Percentiles rank a stretch among this genome's conserved stretches.
Conservation (phyloP, 2,888 invertebrate species). For the Chloromyia formosa region DNA sequence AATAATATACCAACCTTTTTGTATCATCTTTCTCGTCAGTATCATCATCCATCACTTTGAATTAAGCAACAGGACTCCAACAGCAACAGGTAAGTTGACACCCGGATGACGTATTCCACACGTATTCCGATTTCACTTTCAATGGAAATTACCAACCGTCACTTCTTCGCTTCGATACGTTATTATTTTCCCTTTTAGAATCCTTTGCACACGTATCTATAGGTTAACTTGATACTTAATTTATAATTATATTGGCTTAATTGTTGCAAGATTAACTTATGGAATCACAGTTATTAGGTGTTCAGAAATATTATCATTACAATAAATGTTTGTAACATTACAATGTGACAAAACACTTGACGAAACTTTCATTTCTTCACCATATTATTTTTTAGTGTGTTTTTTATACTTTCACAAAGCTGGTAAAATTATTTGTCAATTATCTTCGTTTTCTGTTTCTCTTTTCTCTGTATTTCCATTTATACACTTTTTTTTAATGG, state of each 20-base stretch:
- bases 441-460: no score
- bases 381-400: conserved; percentile 16
- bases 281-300: conserved; percentile 36
- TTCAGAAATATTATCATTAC: conserved; percentile 46
- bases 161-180: no score
- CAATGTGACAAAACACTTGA: conserved; percentile 3
- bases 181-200: no score
- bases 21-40: conserved; percentile 85
- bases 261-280: no score
- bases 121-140: no score
- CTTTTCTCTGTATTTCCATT: no score
- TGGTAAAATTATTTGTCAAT: no score
- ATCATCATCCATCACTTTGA: conserved; percentile 76
- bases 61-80: not conserved
- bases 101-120: not conserved
- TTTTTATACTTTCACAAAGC: no score
- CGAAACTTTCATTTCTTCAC: conserved; percentile 13
- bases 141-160: no score
- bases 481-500: not conserved
- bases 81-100: conserved; percentile 37
- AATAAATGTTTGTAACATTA: conserved; percentile 41
- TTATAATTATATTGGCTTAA: no score
- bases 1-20: conserved; percentile 72
- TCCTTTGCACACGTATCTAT: no score
- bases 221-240: no score